Evolutionary conservation across 2,113 vertebrate genomes (phyloP), one percentile per base, ranked within the genome.

Genomic region (Australoheros scitulus): DNA sequence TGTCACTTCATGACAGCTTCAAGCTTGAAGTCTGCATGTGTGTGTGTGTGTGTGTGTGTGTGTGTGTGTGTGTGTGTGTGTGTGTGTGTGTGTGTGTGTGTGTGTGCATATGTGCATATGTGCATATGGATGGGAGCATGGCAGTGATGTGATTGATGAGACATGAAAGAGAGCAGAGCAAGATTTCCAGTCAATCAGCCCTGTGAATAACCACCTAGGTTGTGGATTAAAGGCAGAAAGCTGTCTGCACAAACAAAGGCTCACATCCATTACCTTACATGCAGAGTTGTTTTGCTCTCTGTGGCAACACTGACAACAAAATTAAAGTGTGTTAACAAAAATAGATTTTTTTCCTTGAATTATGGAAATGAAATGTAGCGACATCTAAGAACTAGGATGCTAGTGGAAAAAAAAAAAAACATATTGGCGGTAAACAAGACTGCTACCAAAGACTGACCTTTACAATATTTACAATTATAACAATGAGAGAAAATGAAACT

Each of bases 311-410:
- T 89, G 91, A 93, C 90, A 93, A 89, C 85, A 86, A 88, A 90
- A 92, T 92, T 89, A 88, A 93, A 90, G 86, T 80, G 82, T 88
- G 82, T 82, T 89, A 87, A 91, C 87, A 93, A 93, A 95, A 94
- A 93, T 92, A 93, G 89, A 93, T 81, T 84, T 90, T 88, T 83
- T 92, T 93, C 80, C 80, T 77, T 36, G 60, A 85, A 84, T 87
- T 87, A 29, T 10, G 41, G 43, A 84, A 85, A 94, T 90, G 88
- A 94, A 91, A 86, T 56, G 24, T 8, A n/a, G 58, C 17, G 20
- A 81, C 75, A 78, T 92, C 79, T 59, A 82, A 92, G 84, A 77
- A 75, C 52, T 57, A 59, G 52, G 55, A 83, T 88, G 50, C 43
- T 78, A 7, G 3, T 20, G 7, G 87, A 79, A 20, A 32, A 72